Evolutionary conservation across 1,140 invertebrate genomes (phyloP), one percentile per base, ranked within the genome.

Genomic region (Zaprionus tsacasi): DNA sequence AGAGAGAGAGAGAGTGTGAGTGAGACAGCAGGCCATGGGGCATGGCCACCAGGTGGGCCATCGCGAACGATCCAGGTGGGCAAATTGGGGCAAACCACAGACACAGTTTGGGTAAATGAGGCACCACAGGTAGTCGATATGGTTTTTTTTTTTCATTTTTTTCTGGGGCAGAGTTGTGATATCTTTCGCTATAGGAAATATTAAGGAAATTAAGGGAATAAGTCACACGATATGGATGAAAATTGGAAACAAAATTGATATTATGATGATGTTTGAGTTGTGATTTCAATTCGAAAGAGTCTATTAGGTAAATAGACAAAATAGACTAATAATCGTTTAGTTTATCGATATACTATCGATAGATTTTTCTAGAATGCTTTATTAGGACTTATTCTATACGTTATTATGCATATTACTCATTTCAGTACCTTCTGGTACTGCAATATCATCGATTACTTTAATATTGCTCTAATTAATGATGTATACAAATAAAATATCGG

Each of bases 31-130:
- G 56, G 33, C 69, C 25, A 57, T 56, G 66, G 71, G 71, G 66
- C 66, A 74, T 63, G 64, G 58, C 60, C 66, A 68, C 71, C 71
- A 61, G 71, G 71, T 74, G 71, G 57, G 17, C 40, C 66, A 57
- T n/a, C 6, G 40, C 40, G 12, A 15, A 35, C 71, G n/a, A 69
- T 69, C 71, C 71, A 74, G 71, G 71, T 74, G 71, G 71, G 66
- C 71, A 74, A 70, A 74, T 74, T 74, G 66, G 71, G 56, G 57
- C 65, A 69, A 15, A 15, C 17, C 36, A 33, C 27, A 55, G 17
- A 33, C 13, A 50, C 15, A n/a, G 10, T 43, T 21, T 25, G 43
- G 21, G 52, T 13, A 48, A 67, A 8, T 58, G 65, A 21, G 54
- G 6, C 17, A 45, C 64, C 36, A 45, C 54, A 57, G 64, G 36